Base-by-base conservation (phyloP, 2,888 invertebrate genomes). In the Cryptus armator region DNA sequence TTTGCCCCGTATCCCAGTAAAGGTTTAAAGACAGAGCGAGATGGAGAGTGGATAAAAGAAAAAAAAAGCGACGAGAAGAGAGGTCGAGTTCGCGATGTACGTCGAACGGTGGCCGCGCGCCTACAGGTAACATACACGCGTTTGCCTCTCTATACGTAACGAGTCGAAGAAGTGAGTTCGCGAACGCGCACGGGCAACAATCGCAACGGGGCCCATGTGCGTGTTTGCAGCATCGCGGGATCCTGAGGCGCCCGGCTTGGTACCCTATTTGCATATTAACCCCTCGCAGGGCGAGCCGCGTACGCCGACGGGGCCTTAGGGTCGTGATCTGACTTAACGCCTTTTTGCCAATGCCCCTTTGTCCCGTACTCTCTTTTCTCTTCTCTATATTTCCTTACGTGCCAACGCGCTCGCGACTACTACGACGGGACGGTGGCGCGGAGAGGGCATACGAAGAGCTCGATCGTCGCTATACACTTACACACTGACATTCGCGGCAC, bases 311-410 rank as follows among this genome's bases (percentile, higher is more conserved):
- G 85, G 87, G 87, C 83, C 88, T 85, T 88, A 85, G 91, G 92
- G 89, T 91, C 90, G 89, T 88, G 90, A 90, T 91, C 89, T 90
- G 92, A 92, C 93, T 92, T 92, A 91, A 92, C 92, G 92, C 91
- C 92, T 92, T 92, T 92, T 91, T 89, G 90, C 89, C 89, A 87
- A 84, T 89, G 81, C 82, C 62, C 77, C 66, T 74, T 74, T 82
- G 77, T 66, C 53, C 67, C 74, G 62, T 46, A 51, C 68, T 56
- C 16, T 29, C 32, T 44, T 29, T 48, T 56, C 62, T 43, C 37
- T 74, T 81, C 71, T 48, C 81, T 51, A 62, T 86, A 85, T 84
- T 79, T 83, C 37, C 66, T 68, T 79, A 68, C 29, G 51, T 62
- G 46, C 6, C 37, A 66, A 46, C 48, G 72, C 79, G 66, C 70